Percentiles rank a stretch among this genome's conserved stretches.
Evolutionary conservation across 2,888 invertebrate species (phyloP).

Genomic region (Andrena bicolor): DNA sequence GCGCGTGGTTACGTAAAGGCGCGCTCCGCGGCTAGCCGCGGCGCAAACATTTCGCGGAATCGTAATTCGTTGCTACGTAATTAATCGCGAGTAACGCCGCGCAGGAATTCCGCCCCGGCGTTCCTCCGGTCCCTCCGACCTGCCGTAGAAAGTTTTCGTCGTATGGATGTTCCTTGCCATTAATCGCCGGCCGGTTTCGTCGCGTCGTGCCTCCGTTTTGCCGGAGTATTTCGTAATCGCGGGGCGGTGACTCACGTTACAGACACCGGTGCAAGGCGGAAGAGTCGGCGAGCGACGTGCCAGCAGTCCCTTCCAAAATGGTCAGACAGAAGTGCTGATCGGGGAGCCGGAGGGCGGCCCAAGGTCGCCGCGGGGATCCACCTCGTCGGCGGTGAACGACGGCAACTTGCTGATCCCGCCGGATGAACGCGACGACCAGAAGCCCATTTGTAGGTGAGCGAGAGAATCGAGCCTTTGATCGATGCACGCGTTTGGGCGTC

Average conservation of each 20-base stretch:
- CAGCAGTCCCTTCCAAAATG: conserved; percentile 89
- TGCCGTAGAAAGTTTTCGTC: too few relatives aligned
- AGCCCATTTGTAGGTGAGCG: conserved; percentile 82
- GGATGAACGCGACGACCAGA: conserved; percentile 79
- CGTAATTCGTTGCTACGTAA: conserved; percentile 54
- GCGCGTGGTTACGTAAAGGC: conserved; percentile 57
- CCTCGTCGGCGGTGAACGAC: conserved; percentile 82
- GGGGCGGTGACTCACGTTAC: conserved; percentile 30
- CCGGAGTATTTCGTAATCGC: background rate
- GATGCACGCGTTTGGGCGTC: background rate
- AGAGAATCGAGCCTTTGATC: background rate
- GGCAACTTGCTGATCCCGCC: conserved; percentile 78
- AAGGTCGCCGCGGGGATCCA: conserved; percentile 84
- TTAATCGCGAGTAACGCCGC: conserved; percentile 37
- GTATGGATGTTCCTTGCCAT: too few relatives aligned
- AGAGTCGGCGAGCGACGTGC: conserved; percentile 84
- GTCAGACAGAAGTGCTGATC: conserved; percentile 91
- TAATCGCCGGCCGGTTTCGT: too few relatives aligned
- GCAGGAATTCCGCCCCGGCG: background rate
- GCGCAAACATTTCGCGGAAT: conserved; percentile 64
- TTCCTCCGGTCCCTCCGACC: too few relatives aligned
- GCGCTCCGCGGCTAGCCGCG: conserved; percentile 41
- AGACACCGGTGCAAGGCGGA: conserved; percentile 67
- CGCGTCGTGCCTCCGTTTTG: background rate
- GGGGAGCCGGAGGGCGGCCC: conserved; percentile 86